A percentile compares a stretch with the other conserved stretches of the same genome.
Evolutionary conservation across 2,888 invertebrate species (phyloP).

Genomic region (Pyrocoelia pectoralis): DNA sequence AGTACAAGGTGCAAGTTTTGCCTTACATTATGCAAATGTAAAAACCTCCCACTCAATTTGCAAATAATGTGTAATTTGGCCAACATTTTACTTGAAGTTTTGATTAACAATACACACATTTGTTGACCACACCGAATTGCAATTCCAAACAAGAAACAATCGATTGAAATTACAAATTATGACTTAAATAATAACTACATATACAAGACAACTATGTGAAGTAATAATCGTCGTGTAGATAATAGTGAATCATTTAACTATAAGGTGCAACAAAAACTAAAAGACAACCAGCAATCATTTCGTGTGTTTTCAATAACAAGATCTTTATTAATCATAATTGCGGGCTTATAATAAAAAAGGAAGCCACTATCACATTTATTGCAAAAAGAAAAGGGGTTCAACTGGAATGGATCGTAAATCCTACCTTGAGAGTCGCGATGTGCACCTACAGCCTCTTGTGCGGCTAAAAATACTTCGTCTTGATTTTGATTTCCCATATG

Average conservation of each 20-base stretch:
- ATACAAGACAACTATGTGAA: slow-evolving; percentile 3
- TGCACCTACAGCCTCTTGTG: slow-evolving; percentile 78
- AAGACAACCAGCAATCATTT: too few relatives aligned
- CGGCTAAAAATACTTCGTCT: slow-evolving; percentile 85
- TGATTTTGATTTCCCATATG: slow-evolving; percentile 83
- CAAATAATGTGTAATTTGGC: slow-evolving; percentile 16
- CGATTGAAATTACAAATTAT: too few relatives aligned
- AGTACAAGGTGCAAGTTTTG: slow-evolving; percentile 57
- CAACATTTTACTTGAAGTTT: too few relatives aligned
- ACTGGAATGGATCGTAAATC: slow-evolving; percentile 58
- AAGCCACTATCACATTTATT: slow-evolving; percentile 33
- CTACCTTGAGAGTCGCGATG: slow-evolving; percentile 94
- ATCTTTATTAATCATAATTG: background rate
- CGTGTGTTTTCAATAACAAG: too few relatives aligned
- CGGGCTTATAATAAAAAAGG: background rate
- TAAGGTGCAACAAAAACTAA: too few relatives aligned
- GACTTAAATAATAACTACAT: too few relatives aligned
- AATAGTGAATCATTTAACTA: background rate
- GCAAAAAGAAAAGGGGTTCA: slow-evolving; percentile 37
- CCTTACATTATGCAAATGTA: slow-evolving; percentile 52
- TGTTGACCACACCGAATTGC: too few relatives aligned
- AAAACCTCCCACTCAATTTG: slow-evolving; percentile 36
- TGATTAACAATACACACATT: too few relatives aligned
- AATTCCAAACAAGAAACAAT: background rate
- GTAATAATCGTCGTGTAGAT: background rate